Evolutionary conservation across 1,140 invertebrate genomes (phyloP), one percentile per base, ranked within the genome.

Genomic region (Bombyx mandarina): DNA sequence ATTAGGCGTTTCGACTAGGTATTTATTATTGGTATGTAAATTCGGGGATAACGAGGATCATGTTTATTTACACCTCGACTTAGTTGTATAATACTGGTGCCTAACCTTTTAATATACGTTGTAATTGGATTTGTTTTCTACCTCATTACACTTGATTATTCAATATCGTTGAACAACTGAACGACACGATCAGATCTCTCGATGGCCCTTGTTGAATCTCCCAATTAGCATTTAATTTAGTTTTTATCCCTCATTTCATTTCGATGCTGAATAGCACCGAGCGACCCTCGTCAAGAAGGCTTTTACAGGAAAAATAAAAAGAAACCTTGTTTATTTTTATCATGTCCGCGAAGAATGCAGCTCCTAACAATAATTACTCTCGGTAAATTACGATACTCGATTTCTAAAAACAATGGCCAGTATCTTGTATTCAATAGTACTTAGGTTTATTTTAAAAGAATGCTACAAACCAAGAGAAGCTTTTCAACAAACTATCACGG

Each of bases 221-320:
- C 67, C 75, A 77, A 75, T 75, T 77, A 77, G 71, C 75, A 75
- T 77, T 75, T 77, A 77, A 75, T 77, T 73, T 75, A 75, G 71
- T 77, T 77, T 76, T 77, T 75, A 77, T 77, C 67, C 68, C 67
- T 71, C 65, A 71, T 71, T 75, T 71, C 71, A 67, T 75, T 75
- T 70, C 68, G 63, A 71, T 71, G 70, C 65, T 66, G 73, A 73
- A 71, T 67, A 72, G 71, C 71, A 72, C 48, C 71, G 65, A 65
- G 71, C 67, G 68, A 72, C 72, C 71, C 75, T 75, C 75, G 71
- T 73, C 74, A 71, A 66, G 58, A 63, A 69, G 67, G 67, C 66
- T 77, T 73, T 70, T 61, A 64, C 56, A 57, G 66, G 65, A 70
- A 70, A 35, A 75, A 70, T 71, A 77, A 62, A 66, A 66, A 63